Percentiles rank a stretch among this genome's conserved stretches.
Evolutionary conservation across 2,113 vertebrate species (phyloP).

Genomic region (Chaetodon trifascialis): DNA sequence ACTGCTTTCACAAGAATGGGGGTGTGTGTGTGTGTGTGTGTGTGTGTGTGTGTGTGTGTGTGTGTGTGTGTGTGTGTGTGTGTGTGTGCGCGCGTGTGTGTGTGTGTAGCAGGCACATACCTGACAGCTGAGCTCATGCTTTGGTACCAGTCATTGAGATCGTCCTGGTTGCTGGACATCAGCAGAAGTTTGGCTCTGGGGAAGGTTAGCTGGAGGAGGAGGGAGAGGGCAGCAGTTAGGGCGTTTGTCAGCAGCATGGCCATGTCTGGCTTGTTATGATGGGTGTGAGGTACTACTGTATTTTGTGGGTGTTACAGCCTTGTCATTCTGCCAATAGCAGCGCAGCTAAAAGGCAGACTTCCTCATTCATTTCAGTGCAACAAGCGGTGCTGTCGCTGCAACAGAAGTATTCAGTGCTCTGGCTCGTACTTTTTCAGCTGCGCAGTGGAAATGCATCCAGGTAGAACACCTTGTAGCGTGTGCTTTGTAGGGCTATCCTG

Average conservation of each 20-base stretch:
- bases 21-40: no score
- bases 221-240: background rate
- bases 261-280: background rate
- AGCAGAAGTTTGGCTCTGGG: conserved; percentile 90
- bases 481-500: background rate
- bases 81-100: no score
- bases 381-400: background rate
- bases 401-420: background rate
- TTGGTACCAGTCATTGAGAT: conserved; percentile 89
- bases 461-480: background rate
- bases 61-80: no score
- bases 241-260: background rate
- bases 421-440: background rate
- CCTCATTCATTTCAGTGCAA: background rate
- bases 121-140: conserved; percentile 87
- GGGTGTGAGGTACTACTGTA: background rate
- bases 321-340: background rate
- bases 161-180: conserved; percentile 92
- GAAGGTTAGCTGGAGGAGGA: conserved; percentile 87
- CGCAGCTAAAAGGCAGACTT: no score
- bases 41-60: background rate
- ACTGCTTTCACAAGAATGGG: no score
- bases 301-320: no score
- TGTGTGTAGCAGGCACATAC: conserved; percentile 65
- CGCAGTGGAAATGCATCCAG: background rate